A percentile compares a stretch with the other conserved stretches of the same genome.
Conservation (phyloP, 2,113 vertebrate species). For the Suncus etruscus region DNA sequence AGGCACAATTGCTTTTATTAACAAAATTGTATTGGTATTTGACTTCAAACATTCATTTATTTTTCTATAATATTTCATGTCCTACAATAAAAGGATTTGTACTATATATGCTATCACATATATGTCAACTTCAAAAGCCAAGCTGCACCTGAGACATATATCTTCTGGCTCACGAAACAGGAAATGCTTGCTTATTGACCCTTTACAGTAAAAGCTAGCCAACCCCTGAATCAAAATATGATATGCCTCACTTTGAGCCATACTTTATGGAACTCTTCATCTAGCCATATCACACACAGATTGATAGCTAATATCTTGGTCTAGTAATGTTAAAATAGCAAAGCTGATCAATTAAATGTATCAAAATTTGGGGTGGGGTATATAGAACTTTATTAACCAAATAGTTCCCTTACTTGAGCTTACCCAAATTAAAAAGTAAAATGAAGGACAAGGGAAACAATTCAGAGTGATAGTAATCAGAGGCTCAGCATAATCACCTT, state of each 20-base stretch:
- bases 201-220: background rate
- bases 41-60: background rate
- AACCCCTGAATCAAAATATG: background rate
- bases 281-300: background rate
- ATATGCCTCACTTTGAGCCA: background rate
- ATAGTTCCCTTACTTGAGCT: background rate
- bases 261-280: background rate
- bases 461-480: too few relatives aligned
- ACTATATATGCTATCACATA: too few relatives aligned
- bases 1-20: background rate
- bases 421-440: background rate
- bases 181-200: background rate
- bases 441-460: background rate
- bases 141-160: background rate
- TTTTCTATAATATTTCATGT: background rate
- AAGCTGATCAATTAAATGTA: background rate
- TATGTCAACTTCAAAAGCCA: background rate
- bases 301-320: background rate
- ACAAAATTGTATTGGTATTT: background rate
- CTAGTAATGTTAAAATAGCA: background rate
- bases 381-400: constrained; percentile 39
- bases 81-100: too few relatives aligned
- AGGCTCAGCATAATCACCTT: too few relatives aligned
- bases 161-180: accelerated
- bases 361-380: background rate